Percentiles rank a stretch among this genome's conserved stretches.
These are phyloP conservation scores for Apeira syringaria DNA, from an alignment of 2,888 invertebrate genomes.

Conservation along the genomic window DNA sequence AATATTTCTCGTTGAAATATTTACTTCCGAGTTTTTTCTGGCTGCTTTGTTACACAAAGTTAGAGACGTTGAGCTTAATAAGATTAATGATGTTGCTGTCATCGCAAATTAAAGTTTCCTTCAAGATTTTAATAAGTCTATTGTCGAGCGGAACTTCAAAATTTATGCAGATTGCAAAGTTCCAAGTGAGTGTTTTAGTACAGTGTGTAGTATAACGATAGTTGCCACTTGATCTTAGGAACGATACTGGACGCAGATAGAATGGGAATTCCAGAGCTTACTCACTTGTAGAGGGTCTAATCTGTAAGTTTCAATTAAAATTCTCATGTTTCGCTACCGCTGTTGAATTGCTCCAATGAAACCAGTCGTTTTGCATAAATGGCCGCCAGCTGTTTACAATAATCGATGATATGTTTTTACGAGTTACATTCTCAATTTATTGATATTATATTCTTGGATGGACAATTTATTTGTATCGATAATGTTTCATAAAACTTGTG, in stretches of 20 bases:
- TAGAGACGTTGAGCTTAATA: slow-evolving; percentile 47
- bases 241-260: not conserved
- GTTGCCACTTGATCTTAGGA: slow-evolving; percentile 2
- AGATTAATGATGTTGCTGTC: slow-evolving; percentile 74
- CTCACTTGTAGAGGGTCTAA: slow-evolving; percentile 32
- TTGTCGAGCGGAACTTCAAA: slow-evolving; percentile 60
- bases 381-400: slow-evolving; percentile 81
- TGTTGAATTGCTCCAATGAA: slow-evolving; percentile 69
- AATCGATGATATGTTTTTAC: slow-evolving; percentile 81
- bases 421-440: slow-evolving; percentile 79
- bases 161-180: slow-evolving; percentile 68
- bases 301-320: slow-evolving; percentile 61
- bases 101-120: slow-evolving; percentile 69
- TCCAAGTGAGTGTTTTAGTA: slow-evolving; percentile 29
- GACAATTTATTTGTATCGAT: slow-evolving; percentile 78
- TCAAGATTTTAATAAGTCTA: slow-evolving; percentile 72
- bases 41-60: slow-evolving; percentile 40
- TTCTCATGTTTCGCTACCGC: slow-evolving; percentile 68
- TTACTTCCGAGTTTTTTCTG: slow-evolving; percentile 41
- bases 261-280: slow-evolving; percentile 5
- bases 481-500: slow-evolving; percentile 71
- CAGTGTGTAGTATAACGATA: slow-evolving; percentile 3
- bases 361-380: slow-evolving; percentile 75
- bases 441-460: slow-evolving; percentile 71
- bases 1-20: slow-evolving; percentile 26